Evolutionary conservation across 2,888 invertebrate species (phyloP), one percentile per base, ranked within the genome.

Genomic region (Zelleria hepariella): DNA sequence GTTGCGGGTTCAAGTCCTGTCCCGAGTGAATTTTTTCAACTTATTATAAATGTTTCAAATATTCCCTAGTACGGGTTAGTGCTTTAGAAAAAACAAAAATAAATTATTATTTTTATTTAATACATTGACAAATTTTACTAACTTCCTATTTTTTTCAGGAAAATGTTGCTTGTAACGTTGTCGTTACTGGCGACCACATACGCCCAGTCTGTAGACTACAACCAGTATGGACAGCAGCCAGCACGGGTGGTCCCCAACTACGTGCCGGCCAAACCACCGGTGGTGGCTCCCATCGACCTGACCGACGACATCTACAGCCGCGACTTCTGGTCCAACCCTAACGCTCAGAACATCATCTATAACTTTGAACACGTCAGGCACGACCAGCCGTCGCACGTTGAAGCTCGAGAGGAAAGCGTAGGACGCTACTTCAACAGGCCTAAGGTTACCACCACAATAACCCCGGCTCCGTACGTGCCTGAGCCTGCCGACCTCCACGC

Each of bases 321-420:
- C 20, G 53, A 59, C 27, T 62, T 52, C 48, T 48, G 49, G 26
- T 25, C 64, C 10, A 66, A 67, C 20, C 72, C 70, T 2, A 65
- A 71, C 42, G 62, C 70, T 10, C 48, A n/a, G 18, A 42, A 27
- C 58, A 63, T 78, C 5, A 60, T 69, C 32, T 78, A 64, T 62
- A 74, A 71, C 60, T 78, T 73, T 53, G 68, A 77, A 60, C 77
- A 78, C 60, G 63, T 63, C 24, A 68, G 71, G 60, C 66, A 60
- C 8, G 70, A 74, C 52, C 73, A 77, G 60, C 71, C 71, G 4
- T 65, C 74, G 1, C 73, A 74, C 58, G 61, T 77, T 5, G 75
- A 78, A 62, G 64, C 67, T 58, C 71, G 73, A 64, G 71, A 75
- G 51, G 78, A 78, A 63, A 68, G 72, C 59, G 62, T 76, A 15